These are phyloP conservation scores for Teleopsis dalmanni DNA, from an alignment of 1,140 invertebrate species.

Conservation along the genomic window DNA sequence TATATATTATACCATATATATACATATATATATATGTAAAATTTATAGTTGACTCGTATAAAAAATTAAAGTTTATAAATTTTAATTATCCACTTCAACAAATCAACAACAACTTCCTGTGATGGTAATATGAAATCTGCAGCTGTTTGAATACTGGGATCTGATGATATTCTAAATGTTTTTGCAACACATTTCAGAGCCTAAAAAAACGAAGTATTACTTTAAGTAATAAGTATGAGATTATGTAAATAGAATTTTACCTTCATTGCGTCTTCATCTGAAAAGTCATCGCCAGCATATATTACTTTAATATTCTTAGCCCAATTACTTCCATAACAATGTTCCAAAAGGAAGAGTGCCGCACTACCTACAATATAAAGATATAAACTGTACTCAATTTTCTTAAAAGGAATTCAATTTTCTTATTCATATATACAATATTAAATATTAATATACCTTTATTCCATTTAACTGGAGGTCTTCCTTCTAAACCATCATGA, in stretches of 20 bases:
- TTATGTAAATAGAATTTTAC: no score
- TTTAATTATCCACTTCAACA: slow-evolving; percentile 65
- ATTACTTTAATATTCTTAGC: slow-evolving; percentile 75
- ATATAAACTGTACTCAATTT: no score
- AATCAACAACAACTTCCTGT: slow-evolving; percentile 76
- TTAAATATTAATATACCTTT: no score
- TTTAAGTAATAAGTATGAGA: no score
- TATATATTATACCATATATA: background rate
- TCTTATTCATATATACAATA: no score
- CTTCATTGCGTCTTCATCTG: slow-evolving; percentile 85
- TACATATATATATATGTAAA: background rate
- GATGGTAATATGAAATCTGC: slow-evolving; percentile 75
- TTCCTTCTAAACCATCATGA: slow-evolving; percentile 79
- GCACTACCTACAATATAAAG: slow-evolving; percentile 62
- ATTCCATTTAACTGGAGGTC: slow-evolving; percentile 83
- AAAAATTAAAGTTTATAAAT: no score
- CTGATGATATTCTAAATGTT: slow-evolving; percentile 76
- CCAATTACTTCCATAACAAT: slow-evolving; percentile 82
- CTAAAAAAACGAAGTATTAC: slow-evolving; percentile 42
- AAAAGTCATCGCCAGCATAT: slow-evolving; percentile 82
- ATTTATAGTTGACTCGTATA: background rate
- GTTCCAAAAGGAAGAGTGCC: slow-evolving; percentile 80
- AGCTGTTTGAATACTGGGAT: slow-evolving; percentile 69
- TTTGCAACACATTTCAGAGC: slow-evolving; percentile 77
- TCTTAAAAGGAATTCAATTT: no score